phyloP scores from a whole-genome alignment of 1,140 invertebrate genomes.

The Triops longicaudatus region DNA sequence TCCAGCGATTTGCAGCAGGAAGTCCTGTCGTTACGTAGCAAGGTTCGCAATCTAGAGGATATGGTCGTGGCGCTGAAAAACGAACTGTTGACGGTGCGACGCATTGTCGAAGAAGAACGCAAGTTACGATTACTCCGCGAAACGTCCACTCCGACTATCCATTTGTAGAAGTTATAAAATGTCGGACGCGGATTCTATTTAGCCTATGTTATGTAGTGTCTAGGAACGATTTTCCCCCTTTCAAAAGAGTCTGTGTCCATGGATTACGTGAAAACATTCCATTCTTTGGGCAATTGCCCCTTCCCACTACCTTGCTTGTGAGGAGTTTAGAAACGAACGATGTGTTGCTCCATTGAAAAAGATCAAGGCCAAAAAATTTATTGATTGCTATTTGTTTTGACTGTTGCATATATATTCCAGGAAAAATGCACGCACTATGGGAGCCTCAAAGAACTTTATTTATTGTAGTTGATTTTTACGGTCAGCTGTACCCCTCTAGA shows the following conservation, averaged over 20 bases:
- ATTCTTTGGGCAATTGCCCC: not conserved
- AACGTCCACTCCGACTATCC: slow-evolving; percentile 6
- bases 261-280: not conserved
- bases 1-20: slow-evolving; percentile 21
- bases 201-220: not conserved
- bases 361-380: not conserved
- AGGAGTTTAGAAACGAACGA: not conserved
- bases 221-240: not conserved
- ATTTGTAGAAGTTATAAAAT: not conserved
- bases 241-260: not conserved
- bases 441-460: slow-evolving; percentile 3
- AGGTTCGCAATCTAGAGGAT: slow-evolving; percentile 19
- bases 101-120: not conserved
- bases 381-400: not conserved
- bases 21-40: slow-evolving; percentile 14
- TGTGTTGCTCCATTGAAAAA: not conserved
- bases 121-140: not conserved
- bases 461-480: not conserved
- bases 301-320: not conserved
- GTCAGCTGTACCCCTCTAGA: not conserved
- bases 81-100: slow-evolving; percentile 16
- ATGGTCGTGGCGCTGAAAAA: slow-evolving; percentile 18
- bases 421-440: not conserved
- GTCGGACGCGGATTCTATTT: no score
- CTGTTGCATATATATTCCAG: not conserved